phyloP scores from a whole-genome alignment of 2,797 vertebrate species.

The Notolepis coatsorum region DNA sequence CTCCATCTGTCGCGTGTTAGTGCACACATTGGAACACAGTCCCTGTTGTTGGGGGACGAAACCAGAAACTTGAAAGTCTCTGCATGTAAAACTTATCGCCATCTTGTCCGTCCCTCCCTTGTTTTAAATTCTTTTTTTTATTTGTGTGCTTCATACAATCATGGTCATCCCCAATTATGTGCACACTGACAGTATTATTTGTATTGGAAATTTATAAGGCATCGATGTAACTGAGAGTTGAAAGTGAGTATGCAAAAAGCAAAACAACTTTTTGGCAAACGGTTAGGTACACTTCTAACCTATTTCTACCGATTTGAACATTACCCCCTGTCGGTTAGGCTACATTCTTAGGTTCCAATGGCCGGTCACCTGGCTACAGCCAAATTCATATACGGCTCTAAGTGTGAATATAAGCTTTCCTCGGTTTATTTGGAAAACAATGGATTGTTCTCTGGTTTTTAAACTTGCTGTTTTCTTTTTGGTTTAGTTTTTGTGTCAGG shows the following conservation, averaged over 20 bases:
- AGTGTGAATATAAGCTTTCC: slow-evolving; percentile 65
- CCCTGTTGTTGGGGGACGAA: background rate
- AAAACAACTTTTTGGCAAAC: slow-evolving; percentile 39
- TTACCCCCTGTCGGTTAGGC: background rate
- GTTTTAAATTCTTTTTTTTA: slow-evolving; percentile 28
- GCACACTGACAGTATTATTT: slow-evolving; percentile 53
- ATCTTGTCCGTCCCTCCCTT: slow-evolving; percentile 37
- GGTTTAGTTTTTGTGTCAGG: slow-evolving; percentile 31
- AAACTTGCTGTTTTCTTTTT: slow-evolving; percentile 15
- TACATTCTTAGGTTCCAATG: slow-evolving; percentile 5
- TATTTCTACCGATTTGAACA: background rate
- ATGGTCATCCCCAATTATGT: slow-evolving; percentile 15
- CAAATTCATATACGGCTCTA: slow-evolving; percentile 41
- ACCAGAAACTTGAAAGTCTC: slow-evolving; percentile 12
- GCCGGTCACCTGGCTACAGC: slow-evolving; percentile 15
- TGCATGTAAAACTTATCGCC: slow-evolving; percentile 28
- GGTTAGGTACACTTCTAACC: slow-evolving; percentile 33
- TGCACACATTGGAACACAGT: background rate
- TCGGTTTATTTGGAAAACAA: slow-evolving; percentile 31
- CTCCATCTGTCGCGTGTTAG: background rate
- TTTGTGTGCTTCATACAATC: slow-evolving; percentile 32
- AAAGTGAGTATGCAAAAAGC: slow-evolving; percentile 60
- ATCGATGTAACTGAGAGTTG: slow-evolving; percentile 49
- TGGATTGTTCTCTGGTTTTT: slow-evolving; percentile 11
- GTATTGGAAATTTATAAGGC: slow-evolving; percentile 26